Base-by-base conservation (phyloP, 1,140 invertebrate genomes). In the Aphidius gifuensis region DNA sequence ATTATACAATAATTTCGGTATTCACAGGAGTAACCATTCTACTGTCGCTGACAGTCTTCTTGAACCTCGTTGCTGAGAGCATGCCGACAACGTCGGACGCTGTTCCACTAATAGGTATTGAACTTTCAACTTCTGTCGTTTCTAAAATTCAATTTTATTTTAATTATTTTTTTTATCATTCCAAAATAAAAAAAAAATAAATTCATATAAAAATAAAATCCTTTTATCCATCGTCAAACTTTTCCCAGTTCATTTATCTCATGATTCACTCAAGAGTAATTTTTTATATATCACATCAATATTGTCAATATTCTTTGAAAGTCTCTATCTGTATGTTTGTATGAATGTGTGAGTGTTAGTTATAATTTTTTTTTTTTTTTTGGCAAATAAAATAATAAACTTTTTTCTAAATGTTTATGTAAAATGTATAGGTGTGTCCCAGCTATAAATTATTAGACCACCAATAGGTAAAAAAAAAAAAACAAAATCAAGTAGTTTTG, bases 41-140 rank as follows among this genome's bases (percentile, higher is more conserved):
- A 70, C 87, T 94, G 78, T 93, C 91, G 74, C 85, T 94, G 77
- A 93, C 91, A 78, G 91, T 94, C 76, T 94, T 94, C 83, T 88
- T 93, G 83, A 87, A 94, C 77, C 88, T 94, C 83, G 86, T 94
- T 64, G 90, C 87, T 66, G 84, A 90, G 84, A 88, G 90, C 74
- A 92, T 93, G 84, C 91, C 91, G 62, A 89, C 90, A 66, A 92
- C 91, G 56, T 91, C 90, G 61, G 90, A 93, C 76, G 90, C 90
- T 68, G 88, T 93, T 61, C 92, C 92, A 65, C 84, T 93, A 70
- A 89, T 93, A 85, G 91, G 91, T 92, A 83, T 61, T 62, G 48
- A 16, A 46, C 62, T 64, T 38, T 63, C 56, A 53, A 32, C 56
- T 58, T 42, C 8, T 60, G 58, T 39, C 58, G 48, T 21, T 8